phyloP scores from a whole-genome alignment of 2,888 invertebrate species.

The Idaea straminata region DNA sequence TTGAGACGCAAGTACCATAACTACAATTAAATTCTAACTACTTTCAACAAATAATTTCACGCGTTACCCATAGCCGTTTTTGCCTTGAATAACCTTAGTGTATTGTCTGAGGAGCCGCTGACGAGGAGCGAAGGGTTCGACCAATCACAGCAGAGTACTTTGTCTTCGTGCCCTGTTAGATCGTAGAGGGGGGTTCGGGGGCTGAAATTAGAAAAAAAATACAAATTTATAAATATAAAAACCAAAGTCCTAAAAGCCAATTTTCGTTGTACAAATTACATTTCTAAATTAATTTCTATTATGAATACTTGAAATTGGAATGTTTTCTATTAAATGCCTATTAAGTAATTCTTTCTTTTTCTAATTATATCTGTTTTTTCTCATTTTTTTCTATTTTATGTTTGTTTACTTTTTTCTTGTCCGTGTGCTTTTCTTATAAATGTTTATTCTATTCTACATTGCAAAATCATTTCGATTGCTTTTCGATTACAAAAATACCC shows the following conservation, averaged over 20 bases:
- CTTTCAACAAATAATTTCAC: constrained; percentile 25
- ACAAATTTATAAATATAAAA: constrained; percentile 3
- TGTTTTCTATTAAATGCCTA: no score
- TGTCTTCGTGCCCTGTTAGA: constrained; percentile 95
- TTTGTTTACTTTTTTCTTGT: no score
- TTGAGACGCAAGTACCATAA: neutral
- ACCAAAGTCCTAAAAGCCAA: neutral
- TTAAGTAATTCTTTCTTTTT: no score
- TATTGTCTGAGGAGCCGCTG: constrained; percentile 96
- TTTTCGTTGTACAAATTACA: no score
- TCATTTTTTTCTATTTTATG: no score
- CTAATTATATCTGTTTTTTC: no score
- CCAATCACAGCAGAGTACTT: constrained; percentile 97
- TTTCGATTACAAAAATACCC: no score
- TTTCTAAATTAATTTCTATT: no score
- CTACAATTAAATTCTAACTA: neutral
- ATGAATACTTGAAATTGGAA: no score
- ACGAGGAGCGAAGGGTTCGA: constrained; percentile 90
- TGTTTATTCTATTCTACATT: no score
- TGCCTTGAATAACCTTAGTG: constrained; percentile 91
- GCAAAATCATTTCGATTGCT: no score
- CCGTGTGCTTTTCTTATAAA: no score
- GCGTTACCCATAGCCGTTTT: constrained; percentile 62
- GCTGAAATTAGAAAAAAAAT: constrained; percentile 67
- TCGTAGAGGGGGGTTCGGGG: constrained; percentile 95